Conservation (phyloP, 2,888 invertebrate species). For the Listrodromus nycthemerus region DNA sequence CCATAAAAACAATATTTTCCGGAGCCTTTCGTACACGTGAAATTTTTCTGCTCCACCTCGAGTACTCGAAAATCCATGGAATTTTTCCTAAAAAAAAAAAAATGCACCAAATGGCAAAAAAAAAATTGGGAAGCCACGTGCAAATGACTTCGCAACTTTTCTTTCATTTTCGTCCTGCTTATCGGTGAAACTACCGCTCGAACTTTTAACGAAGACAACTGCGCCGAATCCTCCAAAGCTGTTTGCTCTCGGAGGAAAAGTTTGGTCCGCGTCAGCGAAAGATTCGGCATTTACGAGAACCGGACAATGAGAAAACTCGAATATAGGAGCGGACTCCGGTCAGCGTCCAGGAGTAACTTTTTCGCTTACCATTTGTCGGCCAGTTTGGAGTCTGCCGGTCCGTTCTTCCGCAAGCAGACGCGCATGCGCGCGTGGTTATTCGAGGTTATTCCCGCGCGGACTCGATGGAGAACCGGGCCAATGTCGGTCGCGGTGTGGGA, state of each 20-base stretch:
- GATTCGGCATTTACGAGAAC: background rate
- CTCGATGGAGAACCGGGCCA: background rate
- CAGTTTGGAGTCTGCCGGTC: background rate
- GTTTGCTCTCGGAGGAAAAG: background rate
- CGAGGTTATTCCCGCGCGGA: background rate
- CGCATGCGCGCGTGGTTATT: background rate
- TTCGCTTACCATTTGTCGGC: background rate
- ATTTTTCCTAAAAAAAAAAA: no score
- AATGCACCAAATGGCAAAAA: no score
- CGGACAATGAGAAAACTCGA: slow-evolving; percentile 12
- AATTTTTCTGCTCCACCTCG: no score
- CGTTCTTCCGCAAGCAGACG: background rate
- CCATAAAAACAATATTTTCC: no score
- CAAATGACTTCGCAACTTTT: no score
- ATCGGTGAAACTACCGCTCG: background rate
- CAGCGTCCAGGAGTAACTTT: slow-evolving; percentile 1
- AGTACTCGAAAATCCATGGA: no score
- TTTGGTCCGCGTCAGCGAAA: background rate
- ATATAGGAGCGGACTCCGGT: background rate
- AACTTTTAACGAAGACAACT: background rate
- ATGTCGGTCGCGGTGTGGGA: slow-evolving; percentile 62
- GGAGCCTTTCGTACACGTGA: no score
- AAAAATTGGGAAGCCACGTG: no score
- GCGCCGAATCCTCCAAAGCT: background rate
- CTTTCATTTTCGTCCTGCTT: no score